Base-by-base conservation (phyloP, 2,888 invertebrate genomes). In the Ceriagrion tenellum region DNA sequence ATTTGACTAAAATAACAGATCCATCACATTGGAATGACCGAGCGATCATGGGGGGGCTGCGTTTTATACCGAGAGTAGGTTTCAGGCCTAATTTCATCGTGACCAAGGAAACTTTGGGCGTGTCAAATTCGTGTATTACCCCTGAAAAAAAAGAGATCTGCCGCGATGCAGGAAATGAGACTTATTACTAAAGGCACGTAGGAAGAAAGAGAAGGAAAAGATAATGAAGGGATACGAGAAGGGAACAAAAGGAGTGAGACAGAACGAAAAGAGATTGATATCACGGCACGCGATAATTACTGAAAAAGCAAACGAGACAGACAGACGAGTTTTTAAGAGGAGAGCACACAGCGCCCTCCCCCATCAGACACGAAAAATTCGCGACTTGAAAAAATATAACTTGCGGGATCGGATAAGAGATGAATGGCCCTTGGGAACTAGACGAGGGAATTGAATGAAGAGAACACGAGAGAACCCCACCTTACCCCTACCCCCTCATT, bases 201-300 rank as follows among this genome's bases (percentile, higher is more conserved):
- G 81, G 35, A 81, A 35, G 81, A 81, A 81, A 81, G 26, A n/a
- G 74, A 16, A 74, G n/a, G 30, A 81, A 26, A 81, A 81, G 35
- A 81, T 69, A 69, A 69, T 81, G 81, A 81, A 35, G 81, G 81
- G 30, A 35, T 35, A 81, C 30, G 35, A n/a, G 35, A 18, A 35
- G 30, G 81, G 13, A 81, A 81, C 81, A 35, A 81, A 81, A 81
- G 35, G 18, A 81, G 13, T 2, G 81, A 30, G 69, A 69, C 69
- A n/a, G 69, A 0, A 35, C 16, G 35, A 35, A n/a, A n/a, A 35
- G 30, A 81, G 81, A 81, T 81, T 81, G 81, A 81, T 81, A 81
- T 81, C 81, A n/a, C 35, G n/a, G 81, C 81, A 81, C 81, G 81
- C 81, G 81, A 81, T 81, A 81, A 81, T 81, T 81, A 81, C 81